Base-by-base conservation (phyloP, 1,140 invertebrate genomes). In the Trichomalopsis sarcophagae region DNA sequence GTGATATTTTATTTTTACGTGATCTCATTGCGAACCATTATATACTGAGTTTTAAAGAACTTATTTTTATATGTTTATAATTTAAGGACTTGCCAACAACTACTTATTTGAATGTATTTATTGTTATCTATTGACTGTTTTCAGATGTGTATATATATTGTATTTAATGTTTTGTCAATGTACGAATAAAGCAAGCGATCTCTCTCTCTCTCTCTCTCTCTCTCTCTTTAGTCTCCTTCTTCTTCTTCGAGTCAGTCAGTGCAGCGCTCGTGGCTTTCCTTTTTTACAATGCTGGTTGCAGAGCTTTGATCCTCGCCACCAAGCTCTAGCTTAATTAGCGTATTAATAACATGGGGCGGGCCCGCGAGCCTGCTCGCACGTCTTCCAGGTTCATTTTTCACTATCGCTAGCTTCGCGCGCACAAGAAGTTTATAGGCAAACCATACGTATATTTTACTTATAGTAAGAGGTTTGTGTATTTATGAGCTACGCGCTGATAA, bases 401-500 rank as follows among this genome's bases (percentile, higher is more conserved):
- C 44, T 77, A 50, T 77, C 44, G 47, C 75, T 21, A 44, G 40
- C 40, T 44, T 17, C 23, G 11, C 6, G 23, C 7, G 9, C 1
- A 27, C 47, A 14, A 44, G 10, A 66, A 44, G 77, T 79, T 79
- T 79, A 79, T 79, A 17, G 50, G 23, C 27, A 33, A 79, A 44
- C 50, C 2, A 77, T 50, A 77, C 55, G 13, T 74, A 76, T 44
- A 66, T 33, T 33, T 50, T 50, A 84, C 62, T 71, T 40, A 75
- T 75, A 44, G 73, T 21, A 17, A 75, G 73, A 13, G 36, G 13
- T 77, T 77, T 77, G 75, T 77, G 47, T 77, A 77, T 77, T 77
- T 77, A 77, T 55, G 75, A 44, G n/a, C 66, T 27, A 76, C 71
- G 44, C 14, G 74, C 74, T 82, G 86, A 84, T 87, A 86, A 33